A percentile compares a stretch with the other conserved stretches of the same genome.
These are phyloP conservation scores for Enhydra lutris DNA, from an alignment of 2,113 vertebrate genomes.

Conservation along the genomic window DNA sequence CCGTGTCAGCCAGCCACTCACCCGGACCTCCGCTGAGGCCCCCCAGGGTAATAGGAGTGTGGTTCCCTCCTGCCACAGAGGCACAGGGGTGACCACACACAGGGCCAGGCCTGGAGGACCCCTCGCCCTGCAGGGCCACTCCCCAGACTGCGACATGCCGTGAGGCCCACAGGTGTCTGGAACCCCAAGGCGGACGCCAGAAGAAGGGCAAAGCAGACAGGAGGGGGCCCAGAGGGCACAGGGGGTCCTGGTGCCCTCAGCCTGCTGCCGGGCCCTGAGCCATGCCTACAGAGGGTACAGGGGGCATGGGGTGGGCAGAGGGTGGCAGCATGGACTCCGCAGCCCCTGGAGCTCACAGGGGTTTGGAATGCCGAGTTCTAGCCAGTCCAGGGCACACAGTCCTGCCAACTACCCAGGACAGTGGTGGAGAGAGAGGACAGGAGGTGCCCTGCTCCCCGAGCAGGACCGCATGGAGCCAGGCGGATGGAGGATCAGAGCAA, in stretches of 20 bases:
- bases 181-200: neutral
- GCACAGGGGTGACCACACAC: neutral
- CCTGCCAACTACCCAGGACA: neutral
- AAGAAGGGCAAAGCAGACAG: neutral
- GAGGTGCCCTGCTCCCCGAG: no score
- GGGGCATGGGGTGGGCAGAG: neutral
- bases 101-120: neutral
- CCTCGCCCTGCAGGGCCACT: neutral
- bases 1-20: neutral
- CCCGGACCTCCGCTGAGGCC: neutral
- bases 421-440: neutral
- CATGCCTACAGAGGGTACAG: neutral
- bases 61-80: neutral
- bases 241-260: no score
- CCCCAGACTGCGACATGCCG: neutral
- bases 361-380: neutral
- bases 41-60: neutral
- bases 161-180: neutral
- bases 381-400: neutral
- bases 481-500: neutral
- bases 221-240: neutral
- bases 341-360: neutral
- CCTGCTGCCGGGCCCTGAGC: neutral
- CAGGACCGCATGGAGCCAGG: neutral
- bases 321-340: neutral